phyloP scores from a whole-genome alignment of 2,888 invertebrate genomes.

The Eristalinus aeneus region DNA sequence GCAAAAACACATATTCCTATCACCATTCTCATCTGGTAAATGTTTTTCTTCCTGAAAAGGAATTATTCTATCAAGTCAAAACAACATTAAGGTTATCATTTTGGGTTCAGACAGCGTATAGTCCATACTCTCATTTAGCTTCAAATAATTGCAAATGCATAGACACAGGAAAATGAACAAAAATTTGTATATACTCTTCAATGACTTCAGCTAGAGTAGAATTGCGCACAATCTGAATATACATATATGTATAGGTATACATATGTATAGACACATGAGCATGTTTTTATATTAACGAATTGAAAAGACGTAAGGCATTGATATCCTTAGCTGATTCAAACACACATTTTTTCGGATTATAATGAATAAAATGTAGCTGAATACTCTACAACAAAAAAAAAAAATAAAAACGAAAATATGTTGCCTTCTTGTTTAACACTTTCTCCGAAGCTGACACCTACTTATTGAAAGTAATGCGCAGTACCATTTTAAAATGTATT shows the following conservation, averaged over 20 bases:
- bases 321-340: too few relatives aligned
- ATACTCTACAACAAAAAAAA: not conserved
- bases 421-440: not conserved
- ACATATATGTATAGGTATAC: not conserved
- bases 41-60: too few relatives aligned
- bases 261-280: not conserved
- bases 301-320: too few relatives aligned
- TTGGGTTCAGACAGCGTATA: not conserved
- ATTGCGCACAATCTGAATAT: constrained; percentile 25
- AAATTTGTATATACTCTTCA: not conserved
- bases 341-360: too few relatives aligned
- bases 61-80: not conserved
- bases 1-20: too few relatives aligned
- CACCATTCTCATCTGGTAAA: too few relatives aligned
- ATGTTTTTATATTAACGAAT: too few relatives aligned
- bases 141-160: not conserved
- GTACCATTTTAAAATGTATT: not conserved
- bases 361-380: not conserved
- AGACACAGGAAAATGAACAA: not conserved
- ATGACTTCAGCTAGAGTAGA: constrained; percentile 4
- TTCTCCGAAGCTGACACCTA: not conserved
- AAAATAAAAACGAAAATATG: not conserved
- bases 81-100: not conserved
- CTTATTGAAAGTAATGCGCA: not conserved
- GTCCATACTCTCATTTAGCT: not conserved